Evolutionary conservation across 2,888 invertebrate species (phyloP).

Genomic region (Spodoptera picta): DNA sequence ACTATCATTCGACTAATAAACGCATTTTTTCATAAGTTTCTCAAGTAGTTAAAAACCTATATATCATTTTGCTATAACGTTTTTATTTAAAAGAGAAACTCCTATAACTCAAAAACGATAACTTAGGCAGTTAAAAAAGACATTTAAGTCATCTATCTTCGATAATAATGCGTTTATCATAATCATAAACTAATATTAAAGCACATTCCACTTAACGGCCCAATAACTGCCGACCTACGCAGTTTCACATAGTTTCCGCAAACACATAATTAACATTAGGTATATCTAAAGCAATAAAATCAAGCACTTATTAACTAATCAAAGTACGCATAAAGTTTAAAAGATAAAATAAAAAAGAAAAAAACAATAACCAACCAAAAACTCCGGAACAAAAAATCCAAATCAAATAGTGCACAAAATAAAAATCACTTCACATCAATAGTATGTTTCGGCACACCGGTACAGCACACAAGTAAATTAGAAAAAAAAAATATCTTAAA

Average conservation of each 20-base stretch:
- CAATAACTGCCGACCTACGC: conserved; percentile 41
- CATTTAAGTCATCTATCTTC: conserved; percentile 26
- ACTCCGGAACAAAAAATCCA: conserved; percentile 86
- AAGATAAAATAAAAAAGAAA: conserved; percentile 59
- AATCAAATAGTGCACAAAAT: conserved; percentile 85
- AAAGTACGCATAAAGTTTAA: conserved; percentile 41
- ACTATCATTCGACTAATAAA: too few relatives aligned
- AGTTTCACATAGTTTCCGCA: conserved; percentile 38
- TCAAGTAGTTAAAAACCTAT: too few relatives aligned
- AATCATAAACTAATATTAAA: conserved; percentile 44
- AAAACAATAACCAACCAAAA: conserved; percentile 84
- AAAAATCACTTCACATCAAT: conserved; percentile 85
- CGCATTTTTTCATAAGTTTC: too few relatives aligned
- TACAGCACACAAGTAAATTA: conserved; percentile 75
- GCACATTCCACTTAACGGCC: conserved; percentile 34
- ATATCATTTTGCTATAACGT: conserved; percentile 6
- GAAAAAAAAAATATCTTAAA: conserved; percentile 70
- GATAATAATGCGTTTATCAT: conserved; percentile 46
- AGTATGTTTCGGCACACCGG: conserved; percentile 79
- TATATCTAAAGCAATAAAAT: conserved; percentile 31
- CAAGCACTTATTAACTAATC: conserved; percentile 48
- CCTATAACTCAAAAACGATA: conserved; percentile 5
- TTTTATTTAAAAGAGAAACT: conserved; percentile 11
- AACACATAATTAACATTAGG: conserved; percentile 24
- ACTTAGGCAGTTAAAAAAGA: conserved; percentile 18